Evolutionary conservation across 2,888 invertebrate species (phyloP), one percentile per base, ranked within the genome.

Genomic region (Lottia gigantea): DNA sequence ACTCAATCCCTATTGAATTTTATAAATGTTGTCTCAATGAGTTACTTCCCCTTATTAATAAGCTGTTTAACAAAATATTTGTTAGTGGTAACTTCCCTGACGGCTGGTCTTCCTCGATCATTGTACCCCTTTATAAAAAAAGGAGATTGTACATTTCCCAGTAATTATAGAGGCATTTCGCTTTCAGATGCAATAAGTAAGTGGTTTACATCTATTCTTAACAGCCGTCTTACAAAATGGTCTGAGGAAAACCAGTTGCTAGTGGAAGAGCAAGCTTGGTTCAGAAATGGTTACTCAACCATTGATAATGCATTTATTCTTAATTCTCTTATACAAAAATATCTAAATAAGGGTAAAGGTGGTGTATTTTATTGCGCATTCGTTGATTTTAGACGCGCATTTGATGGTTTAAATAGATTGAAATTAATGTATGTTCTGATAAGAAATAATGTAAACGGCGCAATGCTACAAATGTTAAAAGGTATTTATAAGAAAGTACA

Each of bases 191-290:
- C 49, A n/a, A 49, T 49, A n/a, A 49, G 49, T 49, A 49, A 49
- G n/a, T n/a, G 15, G n/a, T 11, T 49, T 15, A n/a, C n/a, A 49
- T 49, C 49, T 15, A 14, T 49, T 49, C n/a, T 49, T 15, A 49
- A 68, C 40, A 68, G 12, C 62, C 62, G 40, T 46, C 26, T 62
- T 26, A 62, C 26, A 45, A 15, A 62, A 62, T 68, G 67, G 62
- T 68, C n/a, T n/a, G 31, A 26, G 26, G 47, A 49, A 16, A 31
- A 66, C 15, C 31, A 46, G 31, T n/a, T 49, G 55, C 25, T 49
- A 46, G 62, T 68, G n/a, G 46, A 46, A 45, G 25, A 31, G 62
- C 62, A 14, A 62, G 62, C 45, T n/a, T 62, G 62, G 8, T 62
- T 62, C 46, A 23, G 62, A 7, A 46, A 25, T 16, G 46, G 46